A percentile compares a stretch with the other conserved stretches of the same genome.
These are phyloP conservation scores for Agriotes lineatus DNA, from an alignment of 2,888 invertebrate species.

Conservation along the genomic window DNA sequence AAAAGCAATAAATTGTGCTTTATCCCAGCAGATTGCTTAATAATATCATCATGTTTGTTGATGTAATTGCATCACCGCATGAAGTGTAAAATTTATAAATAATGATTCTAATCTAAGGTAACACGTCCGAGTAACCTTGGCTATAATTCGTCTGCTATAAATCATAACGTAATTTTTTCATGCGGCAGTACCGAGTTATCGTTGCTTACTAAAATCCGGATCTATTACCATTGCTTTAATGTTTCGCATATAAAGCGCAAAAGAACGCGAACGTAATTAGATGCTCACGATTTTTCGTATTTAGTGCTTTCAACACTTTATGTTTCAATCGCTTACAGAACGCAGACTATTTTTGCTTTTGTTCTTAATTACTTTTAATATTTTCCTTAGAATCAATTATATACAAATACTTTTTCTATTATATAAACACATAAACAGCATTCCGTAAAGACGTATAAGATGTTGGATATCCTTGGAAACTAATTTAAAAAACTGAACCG, in stretches of 20 bases:
- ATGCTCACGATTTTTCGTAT: conserved; percentile 14
- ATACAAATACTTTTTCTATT: too few species aligned
- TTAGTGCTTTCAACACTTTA: conserved; percentile 16
- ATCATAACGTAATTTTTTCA: conserved; percentile 27
- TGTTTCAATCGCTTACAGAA: neutral
- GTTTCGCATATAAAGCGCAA: conserved; percentile 3
- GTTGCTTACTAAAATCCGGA: conserved; percentile 28
- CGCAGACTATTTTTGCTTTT: conserved; percentile 1
- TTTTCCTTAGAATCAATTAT: neutral
- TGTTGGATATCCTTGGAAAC: too few species aligned
- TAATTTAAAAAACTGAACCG: too few species aligned
- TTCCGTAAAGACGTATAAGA: too few species aligned
- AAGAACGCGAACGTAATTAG: conserved; percentile 4
- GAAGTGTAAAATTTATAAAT: conserved; percentile 42
- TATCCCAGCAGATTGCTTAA: conserved; percentile 37
- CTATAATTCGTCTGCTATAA: conserved; percentile 34
- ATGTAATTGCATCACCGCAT: conserved; percentile 39
- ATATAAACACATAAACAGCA: too few species aligned
- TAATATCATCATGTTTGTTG: conserved; percentile 37
- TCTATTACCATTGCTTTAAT: conserved; percentile 22
- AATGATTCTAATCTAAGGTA: conserved; percentile 40
- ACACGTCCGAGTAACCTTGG: conserved; percentile 34
- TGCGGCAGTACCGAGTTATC: neutral
- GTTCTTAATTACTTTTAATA: too few species aligned
- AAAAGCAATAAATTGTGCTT: conserved; percentile 33